These are phyloP conservation scores for Corythoichthys haematopterus DNA, from an alignment of 2,113 vertebrate species.

Conservation along the genomic window DNA sequence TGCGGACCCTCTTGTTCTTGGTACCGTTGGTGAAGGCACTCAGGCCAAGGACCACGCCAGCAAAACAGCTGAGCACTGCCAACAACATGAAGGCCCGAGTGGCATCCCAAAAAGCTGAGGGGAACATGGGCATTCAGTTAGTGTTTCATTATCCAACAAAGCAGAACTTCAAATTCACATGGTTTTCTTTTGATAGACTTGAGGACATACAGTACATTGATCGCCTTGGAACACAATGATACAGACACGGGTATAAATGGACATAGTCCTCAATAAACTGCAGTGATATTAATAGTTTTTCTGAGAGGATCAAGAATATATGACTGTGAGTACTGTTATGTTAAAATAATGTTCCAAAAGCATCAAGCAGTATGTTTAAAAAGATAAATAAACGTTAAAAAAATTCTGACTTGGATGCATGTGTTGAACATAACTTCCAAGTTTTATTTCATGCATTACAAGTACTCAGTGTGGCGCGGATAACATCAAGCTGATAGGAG, in stretches of 20 bases:
- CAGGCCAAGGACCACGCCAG: conserved; percentile 74
- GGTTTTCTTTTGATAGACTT: no score
- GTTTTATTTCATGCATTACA: no score
- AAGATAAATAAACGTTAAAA: no score
- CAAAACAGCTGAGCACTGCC: conserved; percentile 72
- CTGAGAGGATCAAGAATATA: not conserved
- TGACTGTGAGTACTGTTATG: not conserved
- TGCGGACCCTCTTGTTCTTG: conserved; percentile 63
- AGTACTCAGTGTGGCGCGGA: no score
- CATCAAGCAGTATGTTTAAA: no score
- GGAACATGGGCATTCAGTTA: not conserved
- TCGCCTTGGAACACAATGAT: not conserved
- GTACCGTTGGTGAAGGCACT: conserved; percentile 65
- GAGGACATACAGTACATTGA: not conserved
- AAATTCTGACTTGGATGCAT: no score
- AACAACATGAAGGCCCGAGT: conserved; percentile 80
- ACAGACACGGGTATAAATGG: not conserved
- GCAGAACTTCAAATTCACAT: no score
- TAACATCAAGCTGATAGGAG: no score
- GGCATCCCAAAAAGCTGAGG: conserved; percentile 79
- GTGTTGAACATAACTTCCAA: no score
- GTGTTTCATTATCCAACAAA: not conserved
- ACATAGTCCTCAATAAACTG: not conserved
- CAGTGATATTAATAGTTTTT: not conserved
- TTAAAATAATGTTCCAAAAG: no score